Evolutionary conservation across 2,113 vertebrate genomes (phyloP).

Genomic region (Peromyscus californicus): DNA sequence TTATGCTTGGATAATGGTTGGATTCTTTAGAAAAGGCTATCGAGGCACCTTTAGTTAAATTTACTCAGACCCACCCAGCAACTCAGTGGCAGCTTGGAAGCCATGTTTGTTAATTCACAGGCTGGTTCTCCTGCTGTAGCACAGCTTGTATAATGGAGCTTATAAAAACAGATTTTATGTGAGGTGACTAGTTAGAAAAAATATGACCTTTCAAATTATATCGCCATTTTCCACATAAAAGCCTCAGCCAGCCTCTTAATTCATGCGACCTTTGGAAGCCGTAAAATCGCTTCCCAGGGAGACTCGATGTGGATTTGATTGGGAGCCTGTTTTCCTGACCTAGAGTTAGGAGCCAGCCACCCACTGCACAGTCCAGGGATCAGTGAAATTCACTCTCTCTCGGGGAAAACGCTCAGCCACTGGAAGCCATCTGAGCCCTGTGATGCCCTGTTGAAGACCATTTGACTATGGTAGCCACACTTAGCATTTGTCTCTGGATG

Average conservation of each 20-base stretch:
- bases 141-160: slow-evolving; percentile 54
- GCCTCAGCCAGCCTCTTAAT: slow-evolving; percentile 69
- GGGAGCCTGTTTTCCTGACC: slow-evolving; percentile 52
- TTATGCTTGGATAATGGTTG: neutral
- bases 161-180: slow-evolving; percentile 76
- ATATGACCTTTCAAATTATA: slow-evolving; percentile 81
- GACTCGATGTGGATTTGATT: slow-evolving; percentile 75
- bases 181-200: slow-evolving; percentile 73
- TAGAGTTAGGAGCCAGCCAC: slow-evolving; percentile 20
- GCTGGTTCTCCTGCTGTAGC: slow-evolving; percentile 38
- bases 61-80: slow-evolving; percentile 18
- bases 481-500: slow-evolving; percentile 60
- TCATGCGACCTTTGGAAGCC: slow-evolving; percentile 79
- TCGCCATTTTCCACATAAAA: slow-evolving; percentile 80
- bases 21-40: neutral
- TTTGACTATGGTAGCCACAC: neutral
- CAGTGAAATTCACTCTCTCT: neutral
- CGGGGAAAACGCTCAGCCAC: neutral
- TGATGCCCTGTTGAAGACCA: neutral
- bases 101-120: slow-evolving; percentile 48
- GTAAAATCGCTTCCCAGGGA: slow-evolving; percentile 81
- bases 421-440: neutral
- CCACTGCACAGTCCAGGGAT: neutral
- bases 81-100: slow-evolving; percentile 31
- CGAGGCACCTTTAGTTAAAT: slow-evolving; percentile 24